phyloP scores from a whole-genome alignment of 2,888 invertebrate genomes.

The Drosophila infuscata region DNA sequence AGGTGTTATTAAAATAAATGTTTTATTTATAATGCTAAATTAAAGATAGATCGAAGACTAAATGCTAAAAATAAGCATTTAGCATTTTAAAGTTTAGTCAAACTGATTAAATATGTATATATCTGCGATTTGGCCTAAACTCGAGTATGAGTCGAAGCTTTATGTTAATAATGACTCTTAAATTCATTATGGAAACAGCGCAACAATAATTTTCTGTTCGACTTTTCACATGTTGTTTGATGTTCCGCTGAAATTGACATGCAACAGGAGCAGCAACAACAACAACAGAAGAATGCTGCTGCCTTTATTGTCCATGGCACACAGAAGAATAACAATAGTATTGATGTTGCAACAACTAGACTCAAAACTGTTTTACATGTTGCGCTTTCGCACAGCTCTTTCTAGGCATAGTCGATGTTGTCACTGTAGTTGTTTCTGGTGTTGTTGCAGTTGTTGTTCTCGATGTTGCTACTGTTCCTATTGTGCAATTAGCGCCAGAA shows the following conservation, averaged over 20 bases:
- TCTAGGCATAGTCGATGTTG: slow-evolving; percentile 21
- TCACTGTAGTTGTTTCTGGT: slow-evolving; percentile 16
- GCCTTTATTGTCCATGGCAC: slow-evolving; percentile 2
- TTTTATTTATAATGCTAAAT: too few relatives aligned
- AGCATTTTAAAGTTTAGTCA: too few relatives aligned
- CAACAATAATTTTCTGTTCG: neutral
- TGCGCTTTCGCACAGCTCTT: slow-evolving; percentile 69
- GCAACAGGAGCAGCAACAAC: slow-evolving; percentile 8
- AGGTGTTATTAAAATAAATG: too few relatives aligned
- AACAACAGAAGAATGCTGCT: neutral
- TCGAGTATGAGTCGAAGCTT: neutral
- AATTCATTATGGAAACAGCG: neutral
- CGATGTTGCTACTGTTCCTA: slow-evolving; percentile 47
- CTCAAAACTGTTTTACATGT: slow-evolving; percentile 70
- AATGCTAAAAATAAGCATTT: neutral
- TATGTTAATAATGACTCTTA: neutral
- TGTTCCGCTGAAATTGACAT: slow-evolving; percentile 16
- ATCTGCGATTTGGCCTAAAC: neutral
- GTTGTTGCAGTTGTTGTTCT: slow-evolving; percentile 34
- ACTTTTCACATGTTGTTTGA: slow-evolving; percentile 3
- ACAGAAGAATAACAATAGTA: slow-evolving; percentile 23
- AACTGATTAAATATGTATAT: neutral
- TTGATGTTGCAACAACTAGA: slow-evolving; percentile 32
- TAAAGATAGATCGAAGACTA: neutral
- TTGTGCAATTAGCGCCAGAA: slow-evolving; percentile 71